Percentiles rank a stretch among this genome's conserved stretches.
Evolutionary conservation across 92 coral and sea anemone species (phyloP).

Genomic region (Plumapathes pennacea): DNA sequence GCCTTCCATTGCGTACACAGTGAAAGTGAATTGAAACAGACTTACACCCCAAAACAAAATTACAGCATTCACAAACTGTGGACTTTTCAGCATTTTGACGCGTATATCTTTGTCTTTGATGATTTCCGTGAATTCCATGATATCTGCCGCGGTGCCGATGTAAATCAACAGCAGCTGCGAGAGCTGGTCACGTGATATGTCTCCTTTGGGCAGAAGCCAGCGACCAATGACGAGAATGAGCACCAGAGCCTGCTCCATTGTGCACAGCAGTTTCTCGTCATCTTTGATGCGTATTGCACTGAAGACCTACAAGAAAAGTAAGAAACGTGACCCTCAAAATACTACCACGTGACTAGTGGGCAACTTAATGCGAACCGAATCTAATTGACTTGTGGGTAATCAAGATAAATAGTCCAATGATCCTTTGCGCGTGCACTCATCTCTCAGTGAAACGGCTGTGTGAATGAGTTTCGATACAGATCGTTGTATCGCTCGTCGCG

Average conservation of each 20-base stretch:
- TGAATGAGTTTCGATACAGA: no score
- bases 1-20: constrained; percentile 81
- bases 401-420: no score
- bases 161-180: constrained; percentile 87
- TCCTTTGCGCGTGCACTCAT: no score
- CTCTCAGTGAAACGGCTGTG: no score
- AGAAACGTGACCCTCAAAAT: neutral
- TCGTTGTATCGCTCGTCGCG: no score
- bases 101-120: constrained; percentile 84
- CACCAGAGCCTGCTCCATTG: constrained; percentile 91
- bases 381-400: no score
- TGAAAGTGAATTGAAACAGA: constrained; percentile 82
- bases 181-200: constrained; percentile 87
- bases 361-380: no score
- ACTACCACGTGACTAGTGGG: neutral
- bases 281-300: constrained; percentile 25
- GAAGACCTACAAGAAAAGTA: constrained; percentile 10
- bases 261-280: constrained; percentile 83
- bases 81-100: constrained; percentile 68
- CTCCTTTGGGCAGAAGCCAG: constrained; percentile 94
- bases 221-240: constrained; percentile 93
- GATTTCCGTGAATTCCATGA: constrained; percentile 90
- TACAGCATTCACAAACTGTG: constrained; percentile 73
- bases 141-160: constrained; percentile 93
- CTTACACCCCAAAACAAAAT: constrained; percentile 88